A percentile compares a stretch with the other conserved stretches of the same genome.
Conservation (phyloP, 2,797 vertebrate genomes). For the Balearica regulorum region DNA sequence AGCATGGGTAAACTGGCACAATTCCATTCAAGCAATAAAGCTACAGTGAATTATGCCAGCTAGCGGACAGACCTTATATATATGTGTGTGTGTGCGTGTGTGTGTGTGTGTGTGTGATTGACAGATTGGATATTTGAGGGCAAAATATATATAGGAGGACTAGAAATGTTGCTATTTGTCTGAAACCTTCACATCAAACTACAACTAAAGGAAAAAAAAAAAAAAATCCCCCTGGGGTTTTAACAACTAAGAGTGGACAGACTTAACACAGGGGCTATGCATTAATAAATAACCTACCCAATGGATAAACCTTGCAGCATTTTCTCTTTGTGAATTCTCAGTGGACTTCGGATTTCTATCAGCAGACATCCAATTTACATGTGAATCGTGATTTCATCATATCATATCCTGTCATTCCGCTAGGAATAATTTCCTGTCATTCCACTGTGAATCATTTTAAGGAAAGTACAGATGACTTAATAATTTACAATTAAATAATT, state of each 20-base stretch:
- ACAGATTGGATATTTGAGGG: neutral
- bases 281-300: conserved; percentile 30
- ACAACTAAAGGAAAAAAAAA: neutral
- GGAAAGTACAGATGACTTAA: conserved; percentile 58
- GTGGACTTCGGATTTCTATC: conserved; percentile 19
- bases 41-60: neutral
- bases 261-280: neutral
- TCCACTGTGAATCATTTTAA: conserved; percentile 37
- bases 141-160: neutral
- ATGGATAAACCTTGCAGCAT: neutral
- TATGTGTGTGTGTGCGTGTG: neutral
- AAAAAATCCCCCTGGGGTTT: neutral
- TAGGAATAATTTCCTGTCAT: conserved; percentile 60
- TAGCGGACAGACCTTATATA: neutral
- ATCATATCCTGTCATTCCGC: conserved; percentile 56
- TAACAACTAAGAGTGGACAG: neutral
- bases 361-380: conserved; percentile 44
- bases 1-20: neutral
- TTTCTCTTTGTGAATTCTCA: conserved; percentile 18
- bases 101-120: neutral
- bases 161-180: neutral
- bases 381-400: conserved; percentile 50
- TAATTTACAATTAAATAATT: conserved; percentile 61
- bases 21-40: neutral
- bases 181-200: neutral